A percentile compares a stretch with the other conserved stretches of the same genome.
These are phyloP conservation scores for Chironomus tentans DNA, from an alignment of 2,888 invertebrate species.

Conservation along the genomic window DNA sequence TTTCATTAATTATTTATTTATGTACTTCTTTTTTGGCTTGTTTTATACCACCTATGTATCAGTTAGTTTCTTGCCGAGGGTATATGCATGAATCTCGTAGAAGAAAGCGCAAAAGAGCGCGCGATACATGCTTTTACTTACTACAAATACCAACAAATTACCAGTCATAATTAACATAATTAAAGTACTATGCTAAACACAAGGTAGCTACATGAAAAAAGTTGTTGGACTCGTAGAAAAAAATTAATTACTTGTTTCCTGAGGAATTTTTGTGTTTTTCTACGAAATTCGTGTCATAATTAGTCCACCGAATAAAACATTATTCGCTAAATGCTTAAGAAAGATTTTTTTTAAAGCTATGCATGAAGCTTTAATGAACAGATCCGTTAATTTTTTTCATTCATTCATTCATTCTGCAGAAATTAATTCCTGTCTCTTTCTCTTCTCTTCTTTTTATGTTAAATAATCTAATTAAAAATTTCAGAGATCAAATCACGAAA, in stretches of 20 bases:
- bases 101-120: slow-evolving; percentile 10
- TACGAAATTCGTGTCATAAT: slow-evolving; percentile 10
- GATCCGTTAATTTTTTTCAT: neutral
- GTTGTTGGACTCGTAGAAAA: neutral
- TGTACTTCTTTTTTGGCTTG: neutral
- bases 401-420: neutral
- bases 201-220: slow-evolving; percentile 13
- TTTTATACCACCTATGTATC: neutral
- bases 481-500: slow-evolving; percentile 65
- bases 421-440: neutral
- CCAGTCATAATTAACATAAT: slow-evolving; percentile 17
- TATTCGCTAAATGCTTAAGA: neutral
- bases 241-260: slow-evolving; percentile 23
- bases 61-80: neutral
- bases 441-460: neutral
- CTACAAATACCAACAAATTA: slow-evolving; percentile 23
- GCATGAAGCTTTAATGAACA: neutral
- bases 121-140: neutral
- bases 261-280: slow-evolving; percentile 6
- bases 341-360: neutral
- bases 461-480: neutral
- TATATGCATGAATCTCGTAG: neutral
- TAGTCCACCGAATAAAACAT: slow-evolving; percentile 2
- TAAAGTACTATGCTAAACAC: slow-evolving; percentile 18
- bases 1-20: neutral